These are phyloP conservation scores for Xenentodon cancila DNA, from an alignment of 2,797 vertebrate genomes.

Conservation along the genomic window DNA sequence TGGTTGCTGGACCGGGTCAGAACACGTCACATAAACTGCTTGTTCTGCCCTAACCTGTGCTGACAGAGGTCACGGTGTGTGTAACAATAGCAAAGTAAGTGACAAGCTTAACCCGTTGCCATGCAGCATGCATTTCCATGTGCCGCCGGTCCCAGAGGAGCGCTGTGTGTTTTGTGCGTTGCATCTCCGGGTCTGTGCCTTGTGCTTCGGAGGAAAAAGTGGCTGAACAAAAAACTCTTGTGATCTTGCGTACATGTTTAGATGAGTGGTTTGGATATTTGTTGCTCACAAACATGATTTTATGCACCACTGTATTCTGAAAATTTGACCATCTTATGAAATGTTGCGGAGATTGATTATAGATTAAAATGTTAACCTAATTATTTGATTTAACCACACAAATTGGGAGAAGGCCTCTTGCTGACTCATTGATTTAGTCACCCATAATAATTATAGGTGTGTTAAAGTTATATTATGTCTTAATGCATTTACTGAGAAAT, in stretches of 20 bases:
- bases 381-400: too few species aligned
- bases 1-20: constrained; percentile 51
- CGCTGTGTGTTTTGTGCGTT: not conserved
- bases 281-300: constrained; percentile 29
- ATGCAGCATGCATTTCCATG: constrained; percentile 11
- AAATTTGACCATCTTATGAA: constrained; percentile 6
- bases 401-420: too few species aligned
- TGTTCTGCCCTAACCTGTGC: constrained; percentile 42
- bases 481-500: too few species aligned
- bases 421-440: too few species aligned
- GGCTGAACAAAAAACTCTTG: not conserved
- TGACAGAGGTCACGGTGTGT: constrained; percentile 47
- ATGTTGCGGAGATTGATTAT: too few species aligned
- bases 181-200: constrained; percentile 11
- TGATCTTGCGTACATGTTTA: constrained; percentile 19
- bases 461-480: too few species aligned
- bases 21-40: constrained; percentile 40
- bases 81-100: constrained; percentile 34
- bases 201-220: constrained; percentile 3
- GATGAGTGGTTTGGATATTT: constrained; percentile 19
- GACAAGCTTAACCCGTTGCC: constrained; percentile 21
- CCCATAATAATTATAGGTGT: too few species aligned
- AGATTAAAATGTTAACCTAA: too few species aligned
- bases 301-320: not conserved
- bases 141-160: constrained; percentile 23